Evolutionary conservation across 2,888 invertebrate genomes (phyloP).

Genomic region (Platycheirus albimanus): DNA sequence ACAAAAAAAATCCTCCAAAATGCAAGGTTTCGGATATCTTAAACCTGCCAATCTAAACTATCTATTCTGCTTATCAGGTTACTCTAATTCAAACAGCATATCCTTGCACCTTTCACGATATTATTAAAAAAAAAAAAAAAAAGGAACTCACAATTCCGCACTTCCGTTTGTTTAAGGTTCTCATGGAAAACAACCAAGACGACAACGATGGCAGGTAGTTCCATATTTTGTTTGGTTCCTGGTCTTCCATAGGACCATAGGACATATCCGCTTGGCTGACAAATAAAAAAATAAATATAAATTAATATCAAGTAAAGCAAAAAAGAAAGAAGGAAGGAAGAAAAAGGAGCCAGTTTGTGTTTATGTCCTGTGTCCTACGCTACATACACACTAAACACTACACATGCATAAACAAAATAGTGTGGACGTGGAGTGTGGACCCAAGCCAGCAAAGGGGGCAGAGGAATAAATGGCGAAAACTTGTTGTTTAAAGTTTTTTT

Average conservation of each 20-base stretch:
- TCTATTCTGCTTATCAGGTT: slow-evolving; percentile 60
- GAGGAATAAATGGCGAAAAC: slow-evolving; percentile 35
- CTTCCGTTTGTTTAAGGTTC: slow-evolving; percentile 72
- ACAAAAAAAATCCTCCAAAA: background rate
- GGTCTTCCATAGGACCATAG: slow-evolving; percentile 51
- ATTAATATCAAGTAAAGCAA: slow-evolving; percentile 30
- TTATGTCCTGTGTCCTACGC: slow-evolving; percentile 13
- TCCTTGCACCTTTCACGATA: slow-evolving; percentile 68
- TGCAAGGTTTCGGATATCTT: slow-evolving; percentile 5
- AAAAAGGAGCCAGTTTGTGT: slow-evolving; percentile 57
- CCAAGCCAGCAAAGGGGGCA: background rate
- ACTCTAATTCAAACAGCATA: slow-evolving; percentile 59
- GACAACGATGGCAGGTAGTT: slow-evolving; percentile 62
- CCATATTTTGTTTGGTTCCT: slow-evolving; percentile 62
- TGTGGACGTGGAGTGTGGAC: no score
- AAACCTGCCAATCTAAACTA: slow-evolving; percentile 46
- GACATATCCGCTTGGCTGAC: slow-evolving; percentile 70
- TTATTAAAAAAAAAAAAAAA: slow-evolving; percentile 39
- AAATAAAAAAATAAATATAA: slow-evolving; percentile 44
- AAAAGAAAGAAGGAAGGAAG: slow-evolving; percentile 34
- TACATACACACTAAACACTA: no score
- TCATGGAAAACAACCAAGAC: slow-evolving; percentile 52
- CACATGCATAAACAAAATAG: slow-evolving; percentile 50
- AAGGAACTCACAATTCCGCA: slow-evolving; percentile 68
- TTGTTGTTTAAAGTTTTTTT: no score